phyloP scores from a whole-genome alignment of 1,140 invertebrate species.

The Sarcophaga peregrina region DNA sequence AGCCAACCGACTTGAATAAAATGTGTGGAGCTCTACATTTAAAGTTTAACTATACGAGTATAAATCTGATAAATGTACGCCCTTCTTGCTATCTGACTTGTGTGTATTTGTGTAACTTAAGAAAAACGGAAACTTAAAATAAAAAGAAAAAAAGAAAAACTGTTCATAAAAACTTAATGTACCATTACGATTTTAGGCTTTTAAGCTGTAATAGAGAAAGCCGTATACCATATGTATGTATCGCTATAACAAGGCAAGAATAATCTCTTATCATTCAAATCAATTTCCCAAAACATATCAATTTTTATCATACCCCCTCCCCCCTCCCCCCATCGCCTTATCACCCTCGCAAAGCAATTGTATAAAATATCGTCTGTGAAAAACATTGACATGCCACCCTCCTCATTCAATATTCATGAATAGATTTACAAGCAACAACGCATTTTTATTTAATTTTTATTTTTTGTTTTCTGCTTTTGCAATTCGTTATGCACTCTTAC shows the following conservation, averaged over 20 bases:
- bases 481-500: constrained; percentile 25
- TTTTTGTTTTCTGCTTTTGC: neutral
- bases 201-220: neutral
- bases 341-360: neutral
- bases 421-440: neutral
- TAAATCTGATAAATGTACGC: constrained; percentile 16
- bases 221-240: neutral
- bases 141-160: too few relatives aligned
- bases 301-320: neutral
- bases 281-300: neutral
- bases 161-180: constrained; percentile 29
- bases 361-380: constrained; percentile 17
- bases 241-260: neutral
- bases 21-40: too few relatives aligned
- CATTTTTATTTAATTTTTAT: constrained; percentile 19
- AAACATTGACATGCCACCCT: constrained; percentile 11
- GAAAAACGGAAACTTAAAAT: constrained; percentile 21
- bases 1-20: neutral
- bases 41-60: neutral
- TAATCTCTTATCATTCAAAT: constrained; percentile 1
- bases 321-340: too few relatives aligned
- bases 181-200: constrained; percentile 21
- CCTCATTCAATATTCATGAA: constrained; percentile 25
- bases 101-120: neutral
- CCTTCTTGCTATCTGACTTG: neutral